These are phyloP conservation scores for Aplysia californica DNA, from an alignment of 1,140 invertebrate species.

Conservation along the genomic window DNA sequence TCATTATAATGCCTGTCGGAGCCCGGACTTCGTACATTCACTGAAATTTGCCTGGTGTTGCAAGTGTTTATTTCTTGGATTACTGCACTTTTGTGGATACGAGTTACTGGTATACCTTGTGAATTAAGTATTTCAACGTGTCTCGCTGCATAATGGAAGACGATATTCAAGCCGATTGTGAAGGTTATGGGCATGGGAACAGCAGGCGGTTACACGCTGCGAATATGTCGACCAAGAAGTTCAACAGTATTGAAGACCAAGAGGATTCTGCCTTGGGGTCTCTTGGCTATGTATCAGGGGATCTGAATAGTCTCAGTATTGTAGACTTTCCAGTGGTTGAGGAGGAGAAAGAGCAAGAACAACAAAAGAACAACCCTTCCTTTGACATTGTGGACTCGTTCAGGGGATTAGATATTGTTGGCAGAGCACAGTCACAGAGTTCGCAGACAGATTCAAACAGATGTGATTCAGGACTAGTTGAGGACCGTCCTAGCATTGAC, in stretches of 20 bases:
- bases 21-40: background rate
- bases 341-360: background rate
- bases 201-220: background rate
- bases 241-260: background rate
- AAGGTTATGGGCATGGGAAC: background rate
- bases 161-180: conserved; percentile 8
- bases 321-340: too few species aligned
- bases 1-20: background rate
- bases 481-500: background rate
- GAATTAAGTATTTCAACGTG: background rate
- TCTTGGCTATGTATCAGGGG: conserved; percentile 1
- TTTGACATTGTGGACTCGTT: background rate
- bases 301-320: background rate
- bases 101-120: background rate
- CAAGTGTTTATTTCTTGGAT: background rate
- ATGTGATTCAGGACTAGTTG: conserved; percentile 10
- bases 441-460: background rate
- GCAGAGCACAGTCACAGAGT: background rate
- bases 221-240: background rate
- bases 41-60: background rate
- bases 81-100: background rate
- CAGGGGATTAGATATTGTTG: background rate
- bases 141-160: background rate
- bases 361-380: background rate
- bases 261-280: conserved; percentile 20